Base-by-base conservation (phyloP, 2,888 invertebrate species). In the Caenorhabditis becei region DNA sequence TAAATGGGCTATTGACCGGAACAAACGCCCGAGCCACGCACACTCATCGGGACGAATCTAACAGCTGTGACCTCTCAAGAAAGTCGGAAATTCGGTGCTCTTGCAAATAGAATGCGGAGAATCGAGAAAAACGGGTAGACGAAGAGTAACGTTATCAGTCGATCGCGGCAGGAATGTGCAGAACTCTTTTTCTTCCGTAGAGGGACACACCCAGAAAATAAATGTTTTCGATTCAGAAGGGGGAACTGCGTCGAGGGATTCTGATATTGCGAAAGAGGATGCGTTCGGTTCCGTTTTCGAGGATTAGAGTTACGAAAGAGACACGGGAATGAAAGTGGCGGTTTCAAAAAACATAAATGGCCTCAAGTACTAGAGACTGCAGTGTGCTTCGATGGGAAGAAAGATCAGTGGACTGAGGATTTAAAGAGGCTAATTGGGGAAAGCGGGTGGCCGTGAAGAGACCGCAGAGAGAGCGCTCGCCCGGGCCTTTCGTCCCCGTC, bases 351-450 rank as follows among this genome's bases (percentile, higher is more conserved):
- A 65, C 35, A 72, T 54, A 62, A 65, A 72, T 56, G 58, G 32
- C 23, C 56, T 56, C 71, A 71, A 71, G 71, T 63, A 71, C 54
- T 61, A 61, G 35, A 44, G 32, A 69, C 58, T 47, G 47, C 58
- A 18, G 61, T 71, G 62, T 71, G 71, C 62, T 63, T 62, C 44
- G 44, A 54, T 41, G 59, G 37, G 74, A 49, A 69, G 75, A 58
- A 69, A 80, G 72, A 75, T 63, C 67, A 61, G 67, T 72, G 51
- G 61, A 37, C 44, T 61, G 41, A 56, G 44, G 63, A 74, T 75
- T 75, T 75, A 70, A 69, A 72, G 70, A 71, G 77, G 71, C 62
- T 82, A 79, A 79, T 79, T 79, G 67, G 82, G 32, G 62, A 59
- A 70, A 69, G 49, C 49, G 72, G 53, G 61, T 47, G 70, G 47